These are phyloP conservation scores for Lophius piscatorius DNA, from an alignment of 2,113 vertebrate genomes.

Conservation along the genomic window DNA sequence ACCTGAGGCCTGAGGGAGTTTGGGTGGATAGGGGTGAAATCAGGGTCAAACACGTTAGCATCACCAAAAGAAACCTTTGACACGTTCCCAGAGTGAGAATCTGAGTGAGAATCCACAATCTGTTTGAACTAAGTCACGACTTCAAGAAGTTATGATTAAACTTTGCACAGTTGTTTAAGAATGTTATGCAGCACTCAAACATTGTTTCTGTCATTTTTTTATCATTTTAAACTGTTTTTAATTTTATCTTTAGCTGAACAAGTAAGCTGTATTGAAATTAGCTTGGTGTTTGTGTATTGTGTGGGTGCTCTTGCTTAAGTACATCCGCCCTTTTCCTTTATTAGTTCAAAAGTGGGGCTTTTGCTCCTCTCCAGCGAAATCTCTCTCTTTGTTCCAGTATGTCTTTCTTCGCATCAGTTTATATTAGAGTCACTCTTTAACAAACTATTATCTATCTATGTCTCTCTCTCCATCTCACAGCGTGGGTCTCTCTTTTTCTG, in stretches of 20 bases:
- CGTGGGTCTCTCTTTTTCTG: slow-evolving; percentile 34
- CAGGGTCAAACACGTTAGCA: slow-evolving; percentile 53
- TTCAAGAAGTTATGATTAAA: not conserved
- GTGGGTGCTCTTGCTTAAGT: slow-evolving; percentile 12
- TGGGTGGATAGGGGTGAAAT: slow-evolving; percentile 46
- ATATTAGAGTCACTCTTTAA: slow-evolving; percentile 41
- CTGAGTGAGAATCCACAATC: too few relatives aligned
- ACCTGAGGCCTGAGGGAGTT: slow-evolving; percentile 55
- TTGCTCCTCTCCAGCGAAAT: slow-evolving; percentile 29
- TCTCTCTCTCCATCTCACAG: slow-evolving; percentile 22
- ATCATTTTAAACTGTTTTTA: not conserved
- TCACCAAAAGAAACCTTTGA: slow-evolving; percentile 29
- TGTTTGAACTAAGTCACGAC: too few relatives aligned
- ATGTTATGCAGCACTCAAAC: not conserved
- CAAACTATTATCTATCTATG: slow-evolving; percentile 25
- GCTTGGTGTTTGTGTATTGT: not conserved
- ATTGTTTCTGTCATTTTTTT: not conserved
- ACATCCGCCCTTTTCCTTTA: slow-evolving; percentile 13
- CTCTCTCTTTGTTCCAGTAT: slow-evolving; percentile 38
- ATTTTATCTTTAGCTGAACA: slow-evolving; percentile 1
- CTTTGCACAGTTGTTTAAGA: not conserved
- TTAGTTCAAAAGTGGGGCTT: slow-evolving; percentile 47
- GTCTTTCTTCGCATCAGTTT: slow-evolving; percentile 36
- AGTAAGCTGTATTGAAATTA: slow-evolving; percentile 4
- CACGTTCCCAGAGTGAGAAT: slow-evolving; percentile 35